A percentile compares a stretch with the other conserved stretches of the same genome.
These are phyloP conservation scores for Heliconius nattereri DNA, from an alignment of 1,140 invertebrate genomes.

Conservation along the genomic window DNA sequence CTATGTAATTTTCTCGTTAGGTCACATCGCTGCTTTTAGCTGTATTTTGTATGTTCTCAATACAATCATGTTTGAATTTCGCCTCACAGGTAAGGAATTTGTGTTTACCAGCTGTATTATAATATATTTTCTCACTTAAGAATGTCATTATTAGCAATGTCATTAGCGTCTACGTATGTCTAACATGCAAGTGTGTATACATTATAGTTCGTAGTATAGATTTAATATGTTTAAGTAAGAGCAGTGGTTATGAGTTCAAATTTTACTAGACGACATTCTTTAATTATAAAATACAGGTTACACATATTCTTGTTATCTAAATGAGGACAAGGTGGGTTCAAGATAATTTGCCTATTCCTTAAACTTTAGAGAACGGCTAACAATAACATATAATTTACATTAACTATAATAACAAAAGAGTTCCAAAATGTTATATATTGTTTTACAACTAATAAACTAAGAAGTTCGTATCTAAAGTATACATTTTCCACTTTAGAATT, in stretches of 20 bases:
- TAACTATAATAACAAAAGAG: background rate
- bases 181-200: no score
- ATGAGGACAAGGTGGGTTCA: no score
- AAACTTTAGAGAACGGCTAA: background rate
- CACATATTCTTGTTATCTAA: no score
- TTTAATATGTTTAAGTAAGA: no score
- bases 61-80: constrained; percentile 14
- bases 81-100: background rate
- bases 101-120: background rate
- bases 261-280: no score
- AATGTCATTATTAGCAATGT: no score
- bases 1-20: constrained; percentile 58
- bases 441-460: background rate
- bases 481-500: constrained; percentile 13
- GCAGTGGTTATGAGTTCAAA: no score
- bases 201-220: no score
- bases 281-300: no score
- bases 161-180: no score
- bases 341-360: no score
- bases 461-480: constrained; percentile 19
- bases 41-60: constrained; percentile 26
- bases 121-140: background rate
- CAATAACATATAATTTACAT: background rate
- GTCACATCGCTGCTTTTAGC: constrained; percentile 49
- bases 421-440: background rate